Conservation (phyloP, 2,797 vertebrate species). For the Melanogrammus aeglefinus region DNA sequence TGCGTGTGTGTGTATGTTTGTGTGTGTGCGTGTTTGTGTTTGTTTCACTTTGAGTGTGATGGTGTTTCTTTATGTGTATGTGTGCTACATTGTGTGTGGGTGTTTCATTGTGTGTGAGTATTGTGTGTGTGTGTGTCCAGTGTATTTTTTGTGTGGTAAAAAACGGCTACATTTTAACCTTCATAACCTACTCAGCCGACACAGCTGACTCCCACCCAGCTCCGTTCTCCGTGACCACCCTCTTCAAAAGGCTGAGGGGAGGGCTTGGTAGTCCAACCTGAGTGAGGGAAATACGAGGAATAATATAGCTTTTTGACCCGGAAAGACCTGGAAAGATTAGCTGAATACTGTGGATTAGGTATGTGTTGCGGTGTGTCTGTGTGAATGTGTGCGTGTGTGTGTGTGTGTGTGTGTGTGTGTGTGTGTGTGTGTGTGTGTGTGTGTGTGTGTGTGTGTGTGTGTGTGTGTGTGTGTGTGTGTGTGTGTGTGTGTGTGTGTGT, state of each 20-base stretch:
- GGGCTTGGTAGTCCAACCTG: neutral
- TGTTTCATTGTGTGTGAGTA: too few species aligned
- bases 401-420: too few species aligned
- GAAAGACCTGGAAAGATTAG: slow-evolving; percentile 20
- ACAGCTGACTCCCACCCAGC: neutral
- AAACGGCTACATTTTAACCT: too few species aligned
- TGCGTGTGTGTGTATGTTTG: neutral
- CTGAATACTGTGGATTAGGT: too few species aligned
- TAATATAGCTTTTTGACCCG: neutral
- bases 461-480: neutral
- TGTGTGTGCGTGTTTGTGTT: neutral
- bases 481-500: neutral
- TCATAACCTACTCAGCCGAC: too few species aligned
- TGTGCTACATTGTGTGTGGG: neutral
- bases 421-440: too few species aligned
- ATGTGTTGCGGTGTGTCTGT: too few species aligned
- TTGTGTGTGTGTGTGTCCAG: too few species aligned
- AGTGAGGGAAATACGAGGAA: neutral
- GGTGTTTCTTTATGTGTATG: neutral
- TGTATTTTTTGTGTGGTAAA: too few species aligned
- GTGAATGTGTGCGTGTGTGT: too few species aligned
- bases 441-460: neutral
- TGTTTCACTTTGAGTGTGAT: too few species aligned
- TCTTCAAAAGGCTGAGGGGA: neutral
- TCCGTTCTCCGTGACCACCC: neutral